A percentile compares a stretch with the other conserved stretches of the same genome.
Evolutionary conservation across 2,797 vertebrate genomes (phyloP).

Genomic region (Microctenopoma steveboyesi): DNA sequence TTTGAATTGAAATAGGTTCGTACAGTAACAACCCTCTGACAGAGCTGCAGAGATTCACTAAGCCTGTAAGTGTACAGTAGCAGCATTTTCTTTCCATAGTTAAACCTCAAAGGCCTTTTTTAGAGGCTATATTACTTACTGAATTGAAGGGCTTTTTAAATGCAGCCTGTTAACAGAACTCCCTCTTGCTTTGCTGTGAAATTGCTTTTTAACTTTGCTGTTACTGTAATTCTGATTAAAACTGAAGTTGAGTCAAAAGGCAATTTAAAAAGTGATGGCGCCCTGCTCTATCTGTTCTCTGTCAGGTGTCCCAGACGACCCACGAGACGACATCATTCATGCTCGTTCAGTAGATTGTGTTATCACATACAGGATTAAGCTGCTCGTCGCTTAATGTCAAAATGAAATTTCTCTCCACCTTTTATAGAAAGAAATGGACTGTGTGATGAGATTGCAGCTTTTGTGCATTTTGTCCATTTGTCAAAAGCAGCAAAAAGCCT

Average conservation of each 20-base stretch:
- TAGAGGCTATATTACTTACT: slow-evolving; percentile 4
- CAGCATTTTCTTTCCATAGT: not conserved
- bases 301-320: not conserved
- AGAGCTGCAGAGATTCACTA: not conserved
- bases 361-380: not conserved
- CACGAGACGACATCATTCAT: not conserved
- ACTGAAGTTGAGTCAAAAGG: slow-evolving; percentile 3
- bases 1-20: not conserved
- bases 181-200: not conserved
- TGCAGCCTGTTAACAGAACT: slow-evolving; percentile 1
- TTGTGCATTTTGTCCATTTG: too few relatives aligned
- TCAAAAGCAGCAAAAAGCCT: too few relatives aligned
- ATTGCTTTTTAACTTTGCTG: slow-evolving; percentile 13
- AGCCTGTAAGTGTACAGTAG: not conserved
- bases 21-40: slow-evolving; percentile 3
- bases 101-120: slow-evolving; percentile 13
- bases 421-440: too few relatives aligned
- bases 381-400: not conserved
- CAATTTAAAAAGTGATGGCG: not conserved
- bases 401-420: too few relatives aligned
- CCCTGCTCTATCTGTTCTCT: not conserved
- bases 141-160: slow-evolving; percentile 10
- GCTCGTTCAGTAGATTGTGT: not conserved
- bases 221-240: slow-evolving; percentile 18
- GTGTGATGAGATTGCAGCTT: too few relatives aligned